Percentiles rank a stretch among this genome's conserved stretches.
phyloP scores from a whole-genome alignment of 2,113 vertebrate genomes.

The Lipophrys pholis region DNA sequence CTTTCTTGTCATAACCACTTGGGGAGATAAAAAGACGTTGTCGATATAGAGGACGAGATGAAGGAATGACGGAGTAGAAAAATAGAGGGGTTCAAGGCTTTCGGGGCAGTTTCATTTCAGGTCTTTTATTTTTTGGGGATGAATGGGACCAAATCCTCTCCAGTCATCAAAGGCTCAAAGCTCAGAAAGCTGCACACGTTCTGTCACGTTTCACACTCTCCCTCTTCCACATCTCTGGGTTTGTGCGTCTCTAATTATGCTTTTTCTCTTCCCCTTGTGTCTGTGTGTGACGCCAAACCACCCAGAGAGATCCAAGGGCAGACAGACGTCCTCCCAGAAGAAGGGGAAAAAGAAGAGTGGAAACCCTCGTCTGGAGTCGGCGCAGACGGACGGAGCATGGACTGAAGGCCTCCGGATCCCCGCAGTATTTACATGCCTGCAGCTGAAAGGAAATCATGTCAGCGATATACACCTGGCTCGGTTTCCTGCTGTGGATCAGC shows the following conservation, averaged over 20 bases:
- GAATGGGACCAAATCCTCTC: background rate
- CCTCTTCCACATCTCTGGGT: background rate
- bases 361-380: background rate
- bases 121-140: background rate
- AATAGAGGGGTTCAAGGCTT: background rate
- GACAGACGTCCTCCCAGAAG: background rate
- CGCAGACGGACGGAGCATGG: slow-evolving; percentile 19
- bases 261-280: background rate
- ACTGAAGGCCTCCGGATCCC: slow-evolving; percentile 19
- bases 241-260: slow-evolving; percentile 53
- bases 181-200: slow-evolving; percentile 17
- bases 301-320: slow-evolving; percentile 43
- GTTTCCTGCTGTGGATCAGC: slow-evolving; percentile 64
- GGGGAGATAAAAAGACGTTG: background rate
- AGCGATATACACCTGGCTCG: slow-evolving; percentile 54
- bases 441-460: slow-evolving; percentile 60
- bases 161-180: slow-evolving; percentile 14
- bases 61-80: background rate
- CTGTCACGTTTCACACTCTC: background rate
- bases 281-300: slow-evolving; percentile 36
- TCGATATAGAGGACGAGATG: background rate
- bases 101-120: slow-evolving; percentile 10
- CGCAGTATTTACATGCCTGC: background rate
- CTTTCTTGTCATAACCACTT: background rate
- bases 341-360: background rate